Evolutionary conservation across 2,797 vertebrate genomes (phyloP).

Genomic region (Pseudochirops cupreus): DNA sequence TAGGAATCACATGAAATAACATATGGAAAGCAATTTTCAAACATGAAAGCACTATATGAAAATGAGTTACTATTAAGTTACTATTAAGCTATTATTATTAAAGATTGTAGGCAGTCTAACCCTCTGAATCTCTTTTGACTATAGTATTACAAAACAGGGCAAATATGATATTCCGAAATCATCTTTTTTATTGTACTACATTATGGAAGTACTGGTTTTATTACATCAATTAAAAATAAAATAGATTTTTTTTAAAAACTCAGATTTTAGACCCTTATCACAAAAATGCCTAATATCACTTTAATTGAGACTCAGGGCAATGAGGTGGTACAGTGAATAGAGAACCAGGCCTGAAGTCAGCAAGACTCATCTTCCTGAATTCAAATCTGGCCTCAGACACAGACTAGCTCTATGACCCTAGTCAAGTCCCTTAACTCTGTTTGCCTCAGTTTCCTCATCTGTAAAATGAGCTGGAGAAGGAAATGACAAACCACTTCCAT

Average conservation of each 20-base stretch:
- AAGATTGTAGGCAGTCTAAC: background rate
- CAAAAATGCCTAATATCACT: background rate
- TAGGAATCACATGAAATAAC: background rate
- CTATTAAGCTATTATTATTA: background rate
- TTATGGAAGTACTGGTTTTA: background rate
- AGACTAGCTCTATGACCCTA: background rate
- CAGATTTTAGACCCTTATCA: background rate
- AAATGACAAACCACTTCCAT: background rate
- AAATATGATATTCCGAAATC: background rate
- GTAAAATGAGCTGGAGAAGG: background rate
- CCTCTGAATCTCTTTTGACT: background rate
- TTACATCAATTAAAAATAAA: background rate
- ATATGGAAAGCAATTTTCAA: background rate
- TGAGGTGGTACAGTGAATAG: background rate
- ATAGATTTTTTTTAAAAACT: background rate
- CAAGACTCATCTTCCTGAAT: background rate
- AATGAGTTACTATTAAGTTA: background rate
- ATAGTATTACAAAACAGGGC: background rate
- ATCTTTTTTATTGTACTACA: background rate
- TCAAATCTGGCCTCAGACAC: background rate
- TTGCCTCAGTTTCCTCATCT: background rate
- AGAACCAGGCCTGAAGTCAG: background rate
- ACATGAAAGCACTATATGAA: background rate
- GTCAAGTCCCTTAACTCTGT: background rate
- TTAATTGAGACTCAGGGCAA: background rate